Conservation (phyloP, 2,113 vertebrate species). For the Gadus chalcogrammus region DNA sequence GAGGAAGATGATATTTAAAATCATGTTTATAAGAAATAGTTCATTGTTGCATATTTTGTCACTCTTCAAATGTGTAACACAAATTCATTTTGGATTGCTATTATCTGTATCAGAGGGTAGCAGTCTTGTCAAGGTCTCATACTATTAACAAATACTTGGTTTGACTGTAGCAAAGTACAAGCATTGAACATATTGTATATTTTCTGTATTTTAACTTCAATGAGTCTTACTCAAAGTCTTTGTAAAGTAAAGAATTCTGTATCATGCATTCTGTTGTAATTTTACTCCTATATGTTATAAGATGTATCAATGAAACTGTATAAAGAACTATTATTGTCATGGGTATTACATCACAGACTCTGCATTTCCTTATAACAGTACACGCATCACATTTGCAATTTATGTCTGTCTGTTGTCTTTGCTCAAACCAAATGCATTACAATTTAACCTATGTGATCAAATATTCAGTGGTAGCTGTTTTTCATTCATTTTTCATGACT, state of each 20-base stretch:
- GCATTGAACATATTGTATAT: constrained; percentile 43
- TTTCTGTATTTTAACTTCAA: constrained; percentile 32
- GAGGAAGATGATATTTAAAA: too few relatives aligned
- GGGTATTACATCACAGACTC: constrained; percentile 37
- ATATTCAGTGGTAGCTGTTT: too few relatives aligned
- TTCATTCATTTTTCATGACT: too few relatives aligned
- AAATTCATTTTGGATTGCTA: constrained; percentile 6
- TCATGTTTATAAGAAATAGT: neutral
- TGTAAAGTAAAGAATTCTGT: constrained; percentile 42
- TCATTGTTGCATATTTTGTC: neutral
- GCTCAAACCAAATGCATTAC: too few relatives aligned
- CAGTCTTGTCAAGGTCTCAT: constrained; percentile 10
- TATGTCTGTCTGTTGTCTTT: neutral
- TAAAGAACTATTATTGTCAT: constrained; percentile 43
- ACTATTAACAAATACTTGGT: constrained; percentile 9
- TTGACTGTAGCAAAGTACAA: constrained; percentile 8
- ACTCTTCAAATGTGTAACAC: neutral
- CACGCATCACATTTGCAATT: too few relatives aligned
- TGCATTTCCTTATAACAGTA: neutral
- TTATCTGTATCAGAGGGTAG: constrained; percentile 24
- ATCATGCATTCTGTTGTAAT: constrained; percentile 40
- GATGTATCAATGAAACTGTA: constrained; percentile 41
- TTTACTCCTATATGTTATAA: constrained; percentile 28
- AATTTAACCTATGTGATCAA: too few relatives aligned
- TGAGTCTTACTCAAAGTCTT: constrained; percentile 25